Conservation (phyloP, 2,888 invertebrate species). For the Brenthis hecate region DNA sequence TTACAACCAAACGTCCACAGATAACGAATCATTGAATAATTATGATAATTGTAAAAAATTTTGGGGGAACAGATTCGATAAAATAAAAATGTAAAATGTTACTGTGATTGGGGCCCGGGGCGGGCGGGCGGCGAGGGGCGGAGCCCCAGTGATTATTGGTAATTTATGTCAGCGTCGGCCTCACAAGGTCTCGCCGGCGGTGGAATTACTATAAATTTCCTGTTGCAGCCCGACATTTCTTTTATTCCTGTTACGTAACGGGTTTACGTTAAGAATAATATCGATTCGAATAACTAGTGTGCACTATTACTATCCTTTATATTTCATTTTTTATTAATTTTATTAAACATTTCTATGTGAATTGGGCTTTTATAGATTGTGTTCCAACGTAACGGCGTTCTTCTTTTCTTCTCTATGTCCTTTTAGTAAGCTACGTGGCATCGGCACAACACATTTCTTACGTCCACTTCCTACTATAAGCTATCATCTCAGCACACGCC, state of each 20-base stretch:
- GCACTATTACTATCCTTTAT: too few species aligned
- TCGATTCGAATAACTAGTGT: too few species aligned
- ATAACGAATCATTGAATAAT: constrained; percentile 73
- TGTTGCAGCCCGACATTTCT: constrained; percentile 6
- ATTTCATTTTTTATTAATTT: too few species aligned
- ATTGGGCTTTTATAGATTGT: too few species aligned
- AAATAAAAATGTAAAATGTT: constrained; percentile 47
- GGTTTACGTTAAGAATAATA: not conserved
- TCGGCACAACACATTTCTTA: too few species aligned
- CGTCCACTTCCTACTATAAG: too few species aligned
- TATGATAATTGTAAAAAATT: constrained; percentile 68
- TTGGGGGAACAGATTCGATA: constrained; percentile 57
- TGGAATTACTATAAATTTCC: constrained; percentile 22
- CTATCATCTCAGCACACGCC: too few species aligned
- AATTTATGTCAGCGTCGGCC: constrained; percentile 51
- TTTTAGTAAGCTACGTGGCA: too few species aligned
- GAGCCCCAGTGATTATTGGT: constrained; percentile 51
- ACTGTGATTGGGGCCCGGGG: constrained; percentile 47
- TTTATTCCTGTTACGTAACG: constrained; percentile 2
- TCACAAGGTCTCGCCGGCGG: constrained; percentile 21
- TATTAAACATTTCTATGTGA: too few species aligned
- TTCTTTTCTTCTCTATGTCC: too few species aligned
- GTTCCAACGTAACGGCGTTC: too few species aligned
- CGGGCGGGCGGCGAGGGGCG: constrained; percentile 37
- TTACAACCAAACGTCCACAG: constrained; percentile 45